These are phyloP conservation scores for Frankliniella intonsa DNA, from an alignment of 2,888 invertebrate species.

Conservation along the genomic window DNA sequence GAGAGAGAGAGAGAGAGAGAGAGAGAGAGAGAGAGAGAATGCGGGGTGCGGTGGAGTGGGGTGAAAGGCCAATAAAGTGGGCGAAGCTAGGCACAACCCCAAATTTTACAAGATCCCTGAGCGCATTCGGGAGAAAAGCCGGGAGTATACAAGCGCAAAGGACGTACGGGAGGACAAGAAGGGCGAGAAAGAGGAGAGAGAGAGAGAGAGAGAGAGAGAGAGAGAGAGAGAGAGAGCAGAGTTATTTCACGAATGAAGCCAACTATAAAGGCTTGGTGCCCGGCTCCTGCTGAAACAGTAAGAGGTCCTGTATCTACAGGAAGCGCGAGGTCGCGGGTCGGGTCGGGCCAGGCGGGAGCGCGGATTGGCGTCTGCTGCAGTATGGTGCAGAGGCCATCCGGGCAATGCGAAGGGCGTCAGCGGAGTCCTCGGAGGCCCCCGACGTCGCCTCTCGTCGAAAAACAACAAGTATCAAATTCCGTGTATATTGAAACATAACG, in stretches of 20 bases:
- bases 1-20: conserved; percentile 4
- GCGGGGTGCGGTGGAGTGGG: neutral
- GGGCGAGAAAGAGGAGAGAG: neutral
- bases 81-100: too few relatives aligned
- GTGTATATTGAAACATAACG: too few relatives aligned
- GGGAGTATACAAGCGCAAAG: neutral
- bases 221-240: neutral
- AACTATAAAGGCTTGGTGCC: neutral
- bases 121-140: too few relatives aligned
- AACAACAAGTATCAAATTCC: too few relatives aligned
- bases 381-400: neutral
- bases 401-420: neutral
- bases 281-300: neutral
- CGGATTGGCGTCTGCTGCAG: neutral
- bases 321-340: neutral
- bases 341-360: neutral
- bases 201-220: neutral
- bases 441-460: too few relatives aligned
- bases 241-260: neutral
- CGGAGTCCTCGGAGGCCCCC: neutral
- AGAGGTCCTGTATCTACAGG: neutral
- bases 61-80: too few relatives aligned
- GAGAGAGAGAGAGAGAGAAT: neutral
- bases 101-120: too few relatives aligned
- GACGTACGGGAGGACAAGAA: neutral